Evolutionary conservation across 2,888 invertebrate genomes (phyloP), one percentile per base, ranked within the genome.

Genomic region (Acanthosepion esculentum): DNA sequence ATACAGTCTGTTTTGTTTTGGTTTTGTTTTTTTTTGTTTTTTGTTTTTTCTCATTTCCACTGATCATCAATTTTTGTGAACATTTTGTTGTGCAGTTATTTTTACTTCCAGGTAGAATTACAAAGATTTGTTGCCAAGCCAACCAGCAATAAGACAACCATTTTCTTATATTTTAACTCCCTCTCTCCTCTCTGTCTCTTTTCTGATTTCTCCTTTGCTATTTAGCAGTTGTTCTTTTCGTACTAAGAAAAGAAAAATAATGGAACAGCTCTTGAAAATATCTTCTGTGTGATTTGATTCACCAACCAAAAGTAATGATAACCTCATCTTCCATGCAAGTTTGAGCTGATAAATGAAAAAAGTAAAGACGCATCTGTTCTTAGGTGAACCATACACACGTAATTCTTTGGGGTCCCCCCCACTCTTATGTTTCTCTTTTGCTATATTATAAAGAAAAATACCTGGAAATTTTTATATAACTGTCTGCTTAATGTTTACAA

Each of bases 51-150:
- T 78, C 78, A 78, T 78, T 78, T 78, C n/a, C 78, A 78, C 78
- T 78, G 78, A 78, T 78, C 78, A 78, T 78, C 78, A 78, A 78
- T 78, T 78, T n/a, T 78, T 78, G 78, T 78, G n/a, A 33, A 78
- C n/a, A 78, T 78, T 78, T 78, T 78, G n/a, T 78, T 12, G n/a
- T n/a, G 78, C 78, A 33, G 78, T 78, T 33, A n/a, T 78, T 78
- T 78, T 78, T n/a, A 78, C n/a, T 78, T 78, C 78, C 78, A 78
- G 78, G 78, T 33, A 78, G 1, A n/a, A 10, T 78, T 78, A n/a
- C 78, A 78, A 78, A 33, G 4, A 23, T 20, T 59, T 59, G 20
- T 20, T 59, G 7, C 23, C 59, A 59, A 59, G 41, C 41, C 41
- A 41, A 41, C 41, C 20, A 59, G 20, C 20, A 55, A 20, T 78